These are phyloP conservation scores for Dipodomys spectabilis DNA, from an alignment of 2,113 vertebrate species.

Conservation along the genomic window DNA sequence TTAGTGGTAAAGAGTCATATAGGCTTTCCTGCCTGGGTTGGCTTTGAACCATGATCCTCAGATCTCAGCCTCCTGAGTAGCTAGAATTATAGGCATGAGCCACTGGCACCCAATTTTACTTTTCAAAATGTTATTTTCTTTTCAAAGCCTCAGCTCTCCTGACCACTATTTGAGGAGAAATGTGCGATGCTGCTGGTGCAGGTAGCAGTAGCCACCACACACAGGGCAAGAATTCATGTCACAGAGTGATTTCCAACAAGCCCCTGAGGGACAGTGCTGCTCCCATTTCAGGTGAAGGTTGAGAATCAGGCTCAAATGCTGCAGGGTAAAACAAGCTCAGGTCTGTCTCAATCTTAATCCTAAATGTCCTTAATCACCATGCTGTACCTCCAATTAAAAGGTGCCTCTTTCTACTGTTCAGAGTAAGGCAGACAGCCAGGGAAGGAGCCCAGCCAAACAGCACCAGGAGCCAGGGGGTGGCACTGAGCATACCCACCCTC, in stretches of 20 bases:
- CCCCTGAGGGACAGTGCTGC: not conserved
- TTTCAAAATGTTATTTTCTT: not conserved
- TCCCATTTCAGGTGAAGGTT: not conserved
- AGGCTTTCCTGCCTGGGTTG: no score
- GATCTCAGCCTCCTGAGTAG: no score
- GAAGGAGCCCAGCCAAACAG: not conserved
- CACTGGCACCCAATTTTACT: not conserved
- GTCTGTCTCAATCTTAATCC: not conserved
- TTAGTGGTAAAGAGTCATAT: no score
- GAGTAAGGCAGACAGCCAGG: not conserved
- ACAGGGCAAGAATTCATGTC: not conserved
- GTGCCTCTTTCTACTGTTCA: not conserved
- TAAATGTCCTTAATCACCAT: constrained; percentile 3
- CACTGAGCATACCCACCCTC: not conserved
- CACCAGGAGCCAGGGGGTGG: not conserved
- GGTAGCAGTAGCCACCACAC: not conserved
- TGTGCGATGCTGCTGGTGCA: not conserved
- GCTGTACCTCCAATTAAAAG: not conserved
- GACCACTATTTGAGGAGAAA: not conserved
- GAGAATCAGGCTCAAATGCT: constrained; percentile 3
- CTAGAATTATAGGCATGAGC: no score
- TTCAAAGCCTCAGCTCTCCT: not conserved
- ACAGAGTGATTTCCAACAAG: not conserved
- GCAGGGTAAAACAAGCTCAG: constrained; percentile 13
- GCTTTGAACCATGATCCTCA: no score